These are phyloP conservation scores for Eptatretus burgeri DNA, from an alignment of 2,113 vertebrate species.

Conservation along the genomic window DNA sequence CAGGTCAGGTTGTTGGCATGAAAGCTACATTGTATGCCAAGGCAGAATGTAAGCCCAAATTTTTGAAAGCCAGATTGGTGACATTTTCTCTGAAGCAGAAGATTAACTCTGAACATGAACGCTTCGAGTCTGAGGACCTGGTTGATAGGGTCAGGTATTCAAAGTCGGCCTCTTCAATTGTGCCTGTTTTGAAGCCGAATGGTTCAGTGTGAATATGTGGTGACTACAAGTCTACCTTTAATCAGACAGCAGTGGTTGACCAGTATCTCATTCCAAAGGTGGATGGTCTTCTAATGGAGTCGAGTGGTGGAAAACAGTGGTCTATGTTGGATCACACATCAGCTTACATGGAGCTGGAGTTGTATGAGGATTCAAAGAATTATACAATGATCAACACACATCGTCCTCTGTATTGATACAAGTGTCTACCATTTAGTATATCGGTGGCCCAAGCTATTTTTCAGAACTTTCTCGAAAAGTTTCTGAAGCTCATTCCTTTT, in stretches of 20 bases:
- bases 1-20: no score
- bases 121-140: no score
- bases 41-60: no score
- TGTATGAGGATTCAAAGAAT: slow-evolving; percentile 4
- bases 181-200: background rate
- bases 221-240: background rate
- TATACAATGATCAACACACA: background rate
- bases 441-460: background rate
- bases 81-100: no score
- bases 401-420: slow-evolving; percentile 8
- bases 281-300: background rate
- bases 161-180: background rate
- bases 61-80: no score
- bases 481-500: no score
- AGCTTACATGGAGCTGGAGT: slow-evolving; percentile 7
- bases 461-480: no score
- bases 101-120: no score
- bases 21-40: no score
- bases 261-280: background rate
- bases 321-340: slow-evolving; percentile 5
- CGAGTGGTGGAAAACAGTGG: slow-evolving; percentile 7
- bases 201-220: background rate
- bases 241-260: background rate
- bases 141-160: background rate
- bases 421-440: slow-evolving; percentile 1